Percentiles rank a stretch among this genome's conserved stretches.
These are phyloP conservation scores for Amphipyra tragopoginis DNA, from an alignment of 2,888 invertebrate genomes.

Conservation along the genomic window DNA sequence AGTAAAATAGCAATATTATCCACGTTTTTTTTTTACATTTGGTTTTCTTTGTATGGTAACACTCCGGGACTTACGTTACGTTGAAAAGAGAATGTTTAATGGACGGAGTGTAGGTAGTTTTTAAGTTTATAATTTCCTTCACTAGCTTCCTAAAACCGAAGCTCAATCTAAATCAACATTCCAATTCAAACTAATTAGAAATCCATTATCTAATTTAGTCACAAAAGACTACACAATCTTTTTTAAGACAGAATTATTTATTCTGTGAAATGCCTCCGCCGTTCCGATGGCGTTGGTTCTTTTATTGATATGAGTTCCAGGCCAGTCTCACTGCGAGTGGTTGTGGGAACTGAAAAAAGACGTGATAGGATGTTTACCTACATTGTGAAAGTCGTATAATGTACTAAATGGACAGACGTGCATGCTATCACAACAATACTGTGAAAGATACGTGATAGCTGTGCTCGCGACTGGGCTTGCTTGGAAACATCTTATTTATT, in stretches of 20 bases:
- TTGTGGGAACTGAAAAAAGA: constrained; percentile 37
- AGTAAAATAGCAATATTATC: too few relatives aligned
- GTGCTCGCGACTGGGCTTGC: background rate
- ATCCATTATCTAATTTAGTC: constrained; percentile 31
- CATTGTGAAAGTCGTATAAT: constrained; percentile 33
- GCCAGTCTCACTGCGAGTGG: constrained; percentile 11
- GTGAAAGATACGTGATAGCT: background rate
- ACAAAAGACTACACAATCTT: constrained; percentile 13
- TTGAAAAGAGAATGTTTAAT: too few relatives aligned
- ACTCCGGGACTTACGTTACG: too few relatives aligned
- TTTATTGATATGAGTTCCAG: constrained; percentile 27
- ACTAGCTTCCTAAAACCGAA: too few relatives aligned
- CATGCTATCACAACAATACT: constrained; percentile 17
- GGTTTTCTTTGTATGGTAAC: too few relatives aligned
- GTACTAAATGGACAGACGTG: constrained; percentile 20
- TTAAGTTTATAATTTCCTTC: too few relatives aligned
- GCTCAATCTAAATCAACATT: background rate
- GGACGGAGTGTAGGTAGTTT: too few relatives aligned
- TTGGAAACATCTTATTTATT: too few relatives aligned
- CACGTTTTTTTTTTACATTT: too few relatives aligned
- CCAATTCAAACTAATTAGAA: constrained; percentile 2
- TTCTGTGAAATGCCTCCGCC: constrained; percentile 3
- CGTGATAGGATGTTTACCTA: constrained; percentile 43
- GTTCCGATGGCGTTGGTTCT: background rate
- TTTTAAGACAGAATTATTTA: constrained; percentile 21